phyloP scores from a whole-genome alignment of 2,888 invertebrate genomes.

The Erynnis tages region DNA sequence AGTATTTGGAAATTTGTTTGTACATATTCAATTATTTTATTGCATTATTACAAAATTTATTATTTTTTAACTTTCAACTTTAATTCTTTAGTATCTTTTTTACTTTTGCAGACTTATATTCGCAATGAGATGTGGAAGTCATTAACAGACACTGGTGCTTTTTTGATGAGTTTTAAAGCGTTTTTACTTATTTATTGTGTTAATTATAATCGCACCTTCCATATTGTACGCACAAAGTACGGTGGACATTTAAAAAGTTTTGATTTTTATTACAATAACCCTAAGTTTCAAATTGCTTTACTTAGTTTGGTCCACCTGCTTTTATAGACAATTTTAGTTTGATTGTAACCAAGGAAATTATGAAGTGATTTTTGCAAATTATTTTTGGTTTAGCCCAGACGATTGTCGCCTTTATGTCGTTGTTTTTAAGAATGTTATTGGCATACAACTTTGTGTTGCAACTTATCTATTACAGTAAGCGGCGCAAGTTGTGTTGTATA shows the following conservation, averaged over 20 bases:
- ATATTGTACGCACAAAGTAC: constrained; percentile 5
- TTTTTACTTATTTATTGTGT: constrained; percentile 6
- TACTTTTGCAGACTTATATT: background rate
- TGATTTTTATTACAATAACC: background rate
- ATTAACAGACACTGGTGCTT: constrained; percentile 14
- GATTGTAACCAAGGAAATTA: constrained; percentile 2
- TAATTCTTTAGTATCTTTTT: too few species aligned
- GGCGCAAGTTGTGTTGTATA: constrained; percentile 17
- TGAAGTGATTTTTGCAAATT: constrained; percentile 11
- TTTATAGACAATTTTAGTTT: constrained; percentile 4
- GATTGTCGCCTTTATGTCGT: background rate
- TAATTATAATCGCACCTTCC: constrained; percentile 1
- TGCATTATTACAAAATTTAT: too few species aligned
- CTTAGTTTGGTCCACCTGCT: background rate
- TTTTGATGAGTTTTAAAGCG: constrained; percentile 10
- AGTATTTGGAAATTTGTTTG: too few species aligned
- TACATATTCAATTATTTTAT: too few species aligned
- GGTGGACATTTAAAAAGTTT: background rate
- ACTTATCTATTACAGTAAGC: constrained; percentile 2
- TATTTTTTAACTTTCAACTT: too few species aligned
- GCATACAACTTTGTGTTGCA: background rate
- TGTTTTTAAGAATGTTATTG: constrained; percentile 1
- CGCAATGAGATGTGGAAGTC: constrained; percentile 15
- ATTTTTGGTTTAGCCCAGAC: background rate
- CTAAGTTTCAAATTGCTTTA: background rate